Evolutionary conservation across 2,113 vertebrate species (phyloP), one percentile per base, ranked within the genome.

Genomic region (Nematolebias whitei): DNA sequence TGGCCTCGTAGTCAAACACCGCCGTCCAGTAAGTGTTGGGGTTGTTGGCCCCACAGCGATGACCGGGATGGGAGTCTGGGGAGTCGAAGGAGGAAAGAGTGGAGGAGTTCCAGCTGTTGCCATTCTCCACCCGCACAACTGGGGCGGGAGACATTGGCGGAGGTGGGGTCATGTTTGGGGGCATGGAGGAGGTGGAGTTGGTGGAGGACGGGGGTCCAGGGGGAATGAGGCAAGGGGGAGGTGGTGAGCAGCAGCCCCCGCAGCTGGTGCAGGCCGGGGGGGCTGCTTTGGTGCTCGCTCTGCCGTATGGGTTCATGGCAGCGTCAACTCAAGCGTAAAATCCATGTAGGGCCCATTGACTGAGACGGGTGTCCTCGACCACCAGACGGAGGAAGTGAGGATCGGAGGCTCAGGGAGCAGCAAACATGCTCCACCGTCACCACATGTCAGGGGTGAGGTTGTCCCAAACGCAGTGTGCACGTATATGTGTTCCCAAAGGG

Each of bases 1-100:
- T 93, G 15, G 95, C 95, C 87, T 97, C 96, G 18, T 97, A 96
- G 85, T 96, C 95, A 18, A 96, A 96, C 56, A 96, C 94, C 0
- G 94, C 95, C 0, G 93, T 96, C 96, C 95, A 96, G 81, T 94
- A 92, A 0, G 92, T 85, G 84, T 89, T 92, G 47, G 87, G 65
- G 73, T 82, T 80, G 22, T 75, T 73, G 11, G 51, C 47, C 26
- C 76, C 79, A 44, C 87, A 85, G 15, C 62, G 62, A 67, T 71
- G 83, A 71, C 82, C 78, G 3, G 77, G 69, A 60, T 91, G 89
- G 24, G 90, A 91, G 70, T 92, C 90, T 7, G 90, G 90, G 5
- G 91, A 92, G 56, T 82, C 87, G 0, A 78, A 91, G 19, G 88
- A 90, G 2, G 90, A 88, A 63, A 91, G 63, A 6, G 80, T 81